A percentile compares a stretch with the other conserved stretches of the same genome.
phyloP scores from a whole-genome alignment of 2,113 vertebrate genomes.

The Amblyornis subalaris region DNA sequence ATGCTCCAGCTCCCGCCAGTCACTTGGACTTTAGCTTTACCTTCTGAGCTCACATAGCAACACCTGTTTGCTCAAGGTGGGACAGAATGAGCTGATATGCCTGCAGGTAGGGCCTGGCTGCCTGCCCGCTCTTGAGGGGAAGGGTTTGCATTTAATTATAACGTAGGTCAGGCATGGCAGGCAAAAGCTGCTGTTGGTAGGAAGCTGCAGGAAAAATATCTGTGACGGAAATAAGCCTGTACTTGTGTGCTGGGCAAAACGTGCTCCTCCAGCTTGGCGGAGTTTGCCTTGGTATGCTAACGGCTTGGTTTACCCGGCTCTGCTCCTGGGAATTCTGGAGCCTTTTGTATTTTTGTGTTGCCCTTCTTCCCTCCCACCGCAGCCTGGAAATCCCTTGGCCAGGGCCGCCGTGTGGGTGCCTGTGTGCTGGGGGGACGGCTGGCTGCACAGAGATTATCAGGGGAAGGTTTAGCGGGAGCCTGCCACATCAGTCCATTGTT shows the following conservation, averaged over 20 bases:
- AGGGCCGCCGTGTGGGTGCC: neutral
- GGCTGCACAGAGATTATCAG: neutral
- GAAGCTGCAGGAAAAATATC: neutral
- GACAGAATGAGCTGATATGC: constrained; percentile 16
- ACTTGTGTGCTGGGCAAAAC: neutral
- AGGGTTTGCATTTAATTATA: neutral
- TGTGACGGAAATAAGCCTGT: neutral
- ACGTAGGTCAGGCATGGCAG: neutral
- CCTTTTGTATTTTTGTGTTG: neutral
- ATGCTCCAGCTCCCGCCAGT: neutral
- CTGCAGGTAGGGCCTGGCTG: constrained; percentile 49
- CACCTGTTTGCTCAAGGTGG: constrained; percentile 73
- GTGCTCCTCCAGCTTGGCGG: neutral
- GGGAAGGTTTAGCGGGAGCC: neutral
- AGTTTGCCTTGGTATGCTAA: neutral
- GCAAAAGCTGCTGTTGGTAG: neutral
- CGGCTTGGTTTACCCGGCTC: fast-evolving
- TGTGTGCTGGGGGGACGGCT: neutral
- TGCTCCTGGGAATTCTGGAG: neutral
- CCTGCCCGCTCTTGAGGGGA: neutral
- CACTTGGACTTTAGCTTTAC: constrained; percentile 9
- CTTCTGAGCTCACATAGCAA: constrained; percentile 43
- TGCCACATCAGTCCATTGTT: neutral
- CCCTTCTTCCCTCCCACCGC: neutral
- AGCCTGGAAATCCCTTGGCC: neutral